Evolutionary conservation across 2,888 invertebrate species (phyloP).

Genomic region (Epicampocera succincta): DNA sequence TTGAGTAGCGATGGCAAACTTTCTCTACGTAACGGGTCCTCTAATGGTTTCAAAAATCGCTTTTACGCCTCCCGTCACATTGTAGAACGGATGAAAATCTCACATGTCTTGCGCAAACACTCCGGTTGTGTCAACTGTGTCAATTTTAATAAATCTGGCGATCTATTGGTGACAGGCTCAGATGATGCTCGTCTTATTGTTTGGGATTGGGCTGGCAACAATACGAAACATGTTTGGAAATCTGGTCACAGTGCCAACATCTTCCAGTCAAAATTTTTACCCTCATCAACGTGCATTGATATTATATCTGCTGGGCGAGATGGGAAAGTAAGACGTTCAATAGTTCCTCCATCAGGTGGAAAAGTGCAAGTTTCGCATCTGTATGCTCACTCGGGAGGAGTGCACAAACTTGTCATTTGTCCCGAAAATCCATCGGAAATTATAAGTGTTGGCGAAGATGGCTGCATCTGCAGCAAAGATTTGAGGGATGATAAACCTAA

Average conservation of each 20-base stretch:
- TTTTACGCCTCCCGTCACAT: conserved; percentile 92
- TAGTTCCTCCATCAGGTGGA: conserved; percentile 83
- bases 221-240: conserved; percentile 85
- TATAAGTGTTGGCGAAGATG: conserved; percentile 95
- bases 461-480: conserved; percentile 90
- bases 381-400: conserved; percentile 88
- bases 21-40: conserved; percentile 69
- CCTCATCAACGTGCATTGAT: conserved; percentile 86
- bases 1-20: conserved; percentile 68
- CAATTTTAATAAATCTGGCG: conserved; percentile 89
- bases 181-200: conserved; percentile 93
- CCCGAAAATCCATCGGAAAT: conserved; percentile 89
- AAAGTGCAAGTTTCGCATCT: conserved; percentile 82
- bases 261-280: conserved; percentile 95
- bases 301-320: conserved; percentile 94
- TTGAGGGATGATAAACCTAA: conserved; percentile 83
- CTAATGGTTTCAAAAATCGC: conserved; percentile 84
- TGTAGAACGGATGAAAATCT: conserved; percentile 90
- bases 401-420: conserved; percentile 92
- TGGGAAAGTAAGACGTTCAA: conserved; percentile 88
- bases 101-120: conserved; percentile 90
- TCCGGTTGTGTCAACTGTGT: conserved; percentile 95
- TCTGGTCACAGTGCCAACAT: conserved; percentile 94
- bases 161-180: conserved; percentile 92
- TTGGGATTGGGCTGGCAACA: conserved; percentile 94